Base-by-base conservation (phyloP, 2,797 vertebrate species). In the Lutjanus argentimaculatus region DNA sequence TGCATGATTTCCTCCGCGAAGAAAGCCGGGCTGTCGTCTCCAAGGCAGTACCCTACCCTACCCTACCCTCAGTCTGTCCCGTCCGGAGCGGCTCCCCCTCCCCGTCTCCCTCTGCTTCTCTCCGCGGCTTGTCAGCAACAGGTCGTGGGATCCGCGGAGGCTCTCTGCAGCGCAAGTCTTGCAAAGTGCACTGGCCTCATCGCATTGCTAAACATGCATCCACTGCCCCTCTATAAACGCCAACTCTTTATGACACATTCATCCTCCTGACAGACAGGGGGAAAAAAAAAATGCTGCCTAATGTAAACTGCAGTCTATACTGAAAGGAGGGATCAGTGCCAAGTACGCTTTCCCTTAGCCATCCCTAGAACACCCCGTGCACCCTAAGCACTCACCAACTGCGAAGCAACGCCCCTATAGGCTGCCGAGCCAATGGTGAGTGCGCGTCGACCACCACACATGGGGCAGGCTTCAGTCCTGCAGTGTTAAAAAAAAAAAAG, bases 1-100 rank as follows among this genome's bases (percentile, higher is more conserved):
- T 96, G 95, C 97, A 98, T 98, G 97, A 94, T 96, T 95, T 88
- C 91, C 91, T 85, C 91, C 83, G 83, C 88, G 84, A 83, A 89
- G 79, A 89, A 88, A 74, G 72, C 87, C 75, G 40, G 88, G 82
- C 86, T 86, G 77, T 85, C 82, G 91, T 92, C 81, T 93, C 93
- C 92, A 88, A 91, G 91, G 85, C 85, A 79, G 87, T 89, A 57
- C 30, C 30, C 30, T 36, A 36, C 30, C 25, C 25, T 25, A 25
- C 25, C 30, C 30, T 36, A 77, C 83, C 91, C 88, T 84, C 88
- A 17, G 85, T 88, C 79, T 91, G 81, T 87, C 72, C 90, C 64
- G 81, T 87, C 72, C 90, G 63, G 81, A 83, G 90, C 94, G 89
- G 87, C 89, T 92, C 83, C 89, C 84, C 84, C 90, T 82, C 88